A percentile compares a stretch with the other conserved stretches of the same genome.
Conservation (phyloP, 2,797 vertebrate species). For the Chiroxiphia lanceolata region DNA sequence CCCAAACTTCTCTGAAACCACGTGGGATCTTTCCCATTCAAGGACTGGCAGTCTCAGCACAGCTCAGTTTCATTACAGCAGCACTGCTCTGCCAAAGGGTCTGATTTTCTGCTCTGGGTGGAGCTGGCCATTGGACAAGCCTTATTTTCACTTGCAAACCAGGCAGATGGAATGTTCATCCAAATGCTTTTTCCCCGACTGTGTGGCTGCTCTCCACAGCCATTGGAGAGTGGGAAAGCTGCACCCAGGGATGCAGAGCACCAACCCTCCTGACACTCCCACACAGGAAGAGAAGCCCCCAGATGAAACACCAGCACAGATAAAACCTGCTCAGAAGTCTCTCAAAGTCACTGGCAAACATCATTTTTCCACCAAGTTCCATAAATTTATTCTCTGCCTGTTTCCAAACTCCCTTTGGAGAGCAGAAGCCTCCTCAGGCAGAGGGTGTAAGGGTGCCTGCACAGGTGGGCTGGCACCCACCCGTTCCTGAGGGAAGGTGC, state of each 20-base stretch:
- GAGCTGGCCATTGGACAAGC: constrained; percentile 33
- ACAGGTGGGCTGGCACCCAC: not conserved
- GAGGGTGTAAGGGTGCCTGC: not conserved
- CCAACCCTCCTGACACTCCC: not conserved
- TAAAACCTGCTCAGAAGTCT: not conserved
- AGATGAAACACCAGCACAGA: not conserved
- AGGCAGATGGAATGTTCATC: constrained; percentile 43
- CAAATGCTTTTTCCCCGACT: constrained; percentile 1
- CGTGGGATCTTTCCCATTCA: not conserved
- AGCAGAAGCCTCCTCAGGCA: not conserved
- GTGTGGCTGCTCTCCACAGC: not conserved
- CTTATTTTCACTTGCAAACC: constrained; percentile 51
- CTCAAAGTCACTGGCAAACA: not conserved
- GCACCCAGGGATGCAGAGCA: not conserved
- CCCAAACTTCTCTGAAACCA: not conserved
- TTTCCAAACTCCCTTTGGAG: not conserved
- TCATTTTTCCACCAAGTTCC: not conserved
- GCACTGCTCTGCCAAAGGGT: not conserved
- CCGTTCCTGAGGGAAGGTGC: fast-evolving
- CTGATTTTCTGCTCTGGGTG: constrained; percentile 57
- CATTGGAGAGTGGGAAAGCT: not conserved
- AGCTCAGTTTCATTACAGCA: constrained; percentile 31
- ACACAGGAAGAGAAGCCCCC: not conserved
- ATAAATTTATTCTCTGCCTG: not conserved
- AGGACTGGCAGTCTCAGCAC: not conserved